Evolutionary conservation across 2,797 vertebrate species (phyloP).

Genomic region (Sebastolobus alascanus): DNA sequence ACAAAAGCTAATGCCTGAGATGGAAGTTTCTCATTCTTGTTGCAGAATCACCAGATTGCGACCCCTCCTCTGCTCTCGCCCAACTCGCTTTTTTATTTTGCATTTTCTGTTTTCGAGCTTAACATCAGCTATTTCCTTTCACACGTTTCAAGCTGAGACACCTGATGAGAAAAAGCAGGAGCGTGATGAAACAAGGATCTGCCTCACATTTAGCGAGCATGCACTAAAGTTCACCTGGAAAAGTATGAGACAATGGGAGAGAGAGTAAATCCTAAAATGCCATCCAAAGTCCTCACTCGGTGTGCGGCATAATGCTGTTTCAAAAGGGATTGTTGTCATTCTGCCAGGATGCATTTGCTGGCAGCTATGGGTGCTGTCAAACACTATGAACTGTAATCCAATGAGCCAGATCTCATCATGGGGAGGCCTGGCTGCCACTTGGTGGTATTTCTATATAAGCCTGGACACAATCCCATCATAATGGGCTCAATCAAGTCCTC

Average conservation of each 20-base stretch:
- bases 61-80: background rate
- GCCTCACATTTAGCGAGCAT: conserved; percentile 26
- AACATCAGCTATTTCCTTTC: conserved; percentile 43
- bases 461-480: conserved; percentile 44
- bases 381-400: conserved; percentile 56
- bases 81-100: conserved; percentile 17
- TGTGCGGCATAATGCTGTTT: conserved; percentile 21
- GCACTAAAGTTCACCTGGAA: conserved; percentile 49
- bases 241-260: conserved; percentile 37
- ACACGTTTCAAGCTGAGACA: conserved; percentile 46
- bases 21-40: conserved; percentile 3
- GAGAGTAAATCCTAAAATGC: conserved; percentile 36
- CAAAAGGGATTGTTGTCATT: conserved; percentile 45
- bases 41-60: conserved; percentile 34
- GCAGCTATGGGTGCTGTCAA: conserved; percentile 36
- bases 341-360: conserved; percentile 42
- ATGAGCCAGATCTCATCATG: conserved; percentile 53
- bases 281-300: conserved; percentile 17
- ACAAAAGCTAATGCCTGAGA: conserved; percentile 7
- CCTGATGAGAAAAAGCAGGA: conserved; percentile 55
- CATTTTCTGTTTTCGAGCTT: conserved; percentile 10
- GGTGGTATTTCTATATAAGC: conserved; percentile 40
- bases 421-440: conserved; percentile 37
- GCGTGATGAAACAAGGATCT: conserved; percentile 32
- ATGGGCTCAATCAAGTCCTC: conserved; percentile 33